These are phyloP conservation scores for Labeo catla DNA, from an alignment of 2,113 vertebrate genomes.

Conservation along the genomic window DNA sequence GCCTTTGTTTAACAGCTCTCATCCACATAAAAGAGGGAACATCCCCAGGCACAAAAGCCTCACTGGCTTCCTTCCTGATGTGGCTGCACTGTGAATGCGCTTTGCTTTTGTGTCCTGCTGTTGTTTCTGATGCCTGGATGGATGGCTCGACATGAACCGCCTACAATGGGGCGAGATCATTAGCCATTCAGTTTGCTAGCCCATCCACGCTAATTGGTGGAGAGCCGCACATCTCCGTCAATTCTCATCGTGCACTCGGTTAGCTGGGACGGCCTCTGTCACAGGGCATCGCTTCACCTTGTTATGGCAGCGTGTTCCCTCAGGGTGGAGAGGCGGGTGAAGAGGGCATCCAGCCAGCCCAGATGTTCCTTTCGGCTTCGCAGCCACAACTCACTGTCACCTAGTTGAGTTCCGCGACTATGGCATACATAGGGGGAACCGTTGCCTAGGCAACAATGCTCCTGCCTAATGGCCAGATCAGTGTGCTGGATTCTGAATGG, in stretches of 20 bases:
- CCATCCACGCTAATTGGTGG: slow-evolving; percentile 67
- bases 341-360: slow-evolving; percentile 65
- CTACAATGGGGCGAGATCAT: slow-evolving; percentile 64
- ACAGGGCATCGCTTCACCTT: slow-evolving; percentile 62
- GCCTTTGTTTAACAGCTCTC: slow-evolving; percentile 35
- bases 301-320: slow-evolving; percentile 76
- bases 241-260: slow-evolving; percentile 79
- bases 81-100: neutral
- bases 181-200: slow-evolving; percentile 69
- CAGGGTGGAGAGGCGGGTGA: slow-evolving; percentile 55
- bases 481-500: slow-evolving; percentile 82
- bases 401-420: slow-evolving; percentile 75
- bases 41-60: slow-evolving; percentile 29
- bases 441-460: slow-evolving; percentile 81
- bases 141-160: slow-evolving; percentile 60
- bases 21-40: slow-evolving; percentile 43
- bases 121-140: slow-evolving; percentile 42
- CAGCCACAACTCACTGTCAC: slow-evolving; percentile 70
- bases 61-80: slow-evolving; percentile 20
- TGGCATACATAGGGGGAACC: slow-evolving; percentile 69
- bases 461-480: slow-evolving; percentile 76
- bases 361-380: slow-evolving; percentile 82
- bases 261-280: slow-evolving; percentile 74
- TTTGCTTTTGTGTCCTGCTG: slow-evolving; percentile 44
- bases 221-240: slow-evolving; percentile 74